phyloP scores from a whole-genome alignment of 2,797 vertebrate species.

The Cuculus canorus region DNA sequence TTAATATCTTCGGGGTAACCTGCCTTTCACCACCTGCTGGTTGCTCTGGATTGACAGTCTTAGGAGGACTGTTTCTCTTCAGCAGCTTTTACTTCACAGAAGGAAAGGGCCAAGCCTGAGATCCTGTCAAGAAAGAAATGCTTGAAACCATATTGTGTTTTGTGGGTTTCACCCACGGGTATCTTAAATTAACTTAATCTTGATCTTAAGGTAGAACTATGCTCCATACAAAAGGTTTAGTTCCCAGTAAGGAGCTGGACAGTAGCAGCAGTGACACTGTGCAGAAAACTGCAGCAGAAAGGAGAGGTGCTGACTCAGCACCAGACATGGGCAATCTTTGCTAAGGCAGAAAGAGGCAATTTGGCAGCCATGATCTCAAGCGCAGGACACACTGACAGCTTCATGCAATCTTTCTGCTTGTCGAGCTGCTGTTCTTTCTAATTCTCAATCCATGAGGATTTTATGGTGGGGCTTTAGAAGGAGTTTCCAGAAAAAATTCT shows the following conservation, averaged over 20 bases:
- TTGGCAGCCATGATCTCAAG: not conserved
- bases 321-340: rapidly evolving
- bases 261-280: not conserved
- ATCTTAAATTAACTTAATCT: not conserved
- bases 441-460: not conserved
- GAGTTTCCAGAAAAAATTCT: not conserved
- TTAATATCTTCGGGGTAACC: not conserved
- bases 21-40: not conserved
- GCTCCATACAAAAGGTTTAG: not conserved
- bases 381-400: not conserved
- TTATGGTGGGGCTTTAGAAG: not conserved
- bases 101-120: not conserved
- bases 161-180: not conserved
- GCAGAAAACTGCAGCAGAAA: not conserved
- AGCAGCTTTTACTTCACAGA: not conserved
- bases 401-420: rapidly evolving
- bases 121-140: not conserved
- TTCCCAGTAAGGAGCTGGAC: not conserved
- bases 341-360: not conserved
- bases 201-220: not conserved
- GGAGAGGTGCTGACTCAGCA: not conserved
- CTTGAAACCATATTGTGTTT: not conserved
- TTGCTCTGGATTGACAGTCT: not conserved
- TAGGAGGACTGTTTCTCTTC: not conserved
- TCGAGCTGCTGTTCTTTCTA: not conserved